Evolutionary conservation across 2,797 vertebrate genomes (phyloP).

Genomic region (Champsocephalus gunnari): DNA sequence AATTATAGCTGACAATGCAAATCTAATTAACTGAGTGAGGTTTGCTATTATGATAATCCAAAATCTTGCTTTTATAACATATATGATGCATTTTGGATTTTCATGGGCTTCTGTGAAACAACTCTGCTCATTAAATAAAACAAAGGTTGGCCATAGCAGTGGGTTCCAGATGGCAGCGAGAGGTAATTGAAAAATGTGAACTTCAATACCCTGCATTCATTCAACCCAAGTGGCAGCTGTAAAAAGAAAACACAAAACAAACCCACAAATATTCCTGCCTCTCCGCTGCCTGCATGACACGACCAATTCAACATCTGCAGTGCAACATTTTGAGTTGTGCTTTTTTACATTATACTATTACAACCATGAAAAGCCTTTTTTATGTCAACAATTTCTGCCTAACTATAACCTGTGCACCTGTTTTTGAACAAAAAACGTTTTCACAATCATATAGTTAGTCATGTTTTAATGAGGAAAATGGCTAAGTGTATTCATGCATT

Average conservation of each 20-base stretch:
- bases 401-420: not conserved
- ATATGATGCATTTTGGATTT: slow-evolving; percentile 10
- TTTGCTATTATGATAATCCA: not conserved
- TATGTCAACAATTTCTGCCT: not conserved
- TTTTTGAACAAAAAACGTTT: slow-evolving; percentile 1
- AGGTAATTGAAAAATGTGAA: slow-evolving; percentile 55
- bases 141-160: slow-evolving; percentile 22
- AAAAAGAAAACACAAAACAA: slow-evolving; percentile 18
- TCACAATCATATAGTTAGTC: not conserved
- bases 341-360: slow-evolving; percentile 9
- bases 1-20: not conserved
- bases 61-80: slow-evolving; percentile 9
- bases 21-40: not conserved
- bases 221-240: slow-evolving; percentile 13
- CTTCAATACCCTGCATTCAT: slow-evolving; percentile 28
- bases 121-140: slow-evolving; percentile 25
- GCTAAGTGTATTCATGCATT: not conserved
- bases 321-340: not conserved
- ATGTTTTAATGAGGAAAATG: slow-evolving; percentile 11
- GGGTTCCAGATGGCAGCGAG: slow-evolving; percentile 29
- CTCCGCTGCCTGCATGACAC: slow-evolving; percentile 13
- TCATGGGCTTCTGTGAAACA: not conserved
- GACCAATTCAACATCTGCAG: slow-evolving; percentile 11
- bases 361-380: slow-evolving; percentile 12
- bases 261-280: slow-evolving; percentile 11